Evolutionary conservation across 2,888 invertebrate species (phyloP).

Genomic region (Parthenolecanium corni): DNA sequence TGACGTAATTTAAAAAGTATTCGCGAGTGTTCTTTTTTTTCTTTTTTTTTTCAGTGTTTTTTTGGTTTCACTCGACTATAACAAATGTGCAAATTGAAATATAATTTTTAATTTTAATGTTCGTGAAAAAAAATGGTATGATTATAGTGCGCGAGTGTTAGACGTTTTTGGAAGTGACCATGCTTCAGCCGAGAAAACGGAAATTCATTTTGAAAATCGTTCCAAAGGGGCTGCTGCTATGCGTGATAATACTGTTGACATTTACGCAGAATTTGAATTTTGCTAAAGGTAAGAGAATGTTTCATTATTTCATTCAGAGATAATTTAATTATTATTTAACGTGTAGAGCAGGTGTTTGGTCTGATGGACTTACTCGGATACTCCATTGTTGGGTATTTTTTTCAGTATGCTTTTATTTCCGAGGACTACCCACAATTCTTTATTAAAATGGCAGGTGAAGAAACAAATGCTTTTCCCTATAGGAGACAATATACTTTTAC

Average conservation of each 20-base stretch:
- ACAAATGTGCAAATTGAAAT: no score
- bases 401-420: no score
- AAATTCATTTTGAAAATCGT: conserved; percentile 23
- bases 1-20: no score
- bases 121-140: conserved; percentile 18
- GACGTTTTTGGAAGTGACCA: conserved; percentile 13
- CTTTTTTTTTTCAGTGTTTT: neutral
- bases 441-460: no score
- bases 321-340: no score
- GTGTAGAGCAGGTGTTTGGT: no score
- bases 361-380: no score
- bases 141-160: conserved; percentile 21
- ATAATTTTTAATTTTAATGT: neutral
- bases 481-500: no score
- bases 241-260: conserved; percentile 22
- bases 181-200: conserved; percentile 26
- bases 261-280: conserved; percentile 26
- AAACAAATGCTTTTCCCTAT: no score
- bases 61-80: neutral
- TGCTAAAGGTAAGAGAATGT: conserved; percentile 20
- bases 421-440: no score
- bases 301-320: no score
- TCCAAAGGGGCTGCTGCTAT: conserved; percentile 22
- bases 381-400: no score
- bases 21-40: neutral